Base-by-base conservation (phyloP, 2,113 vertebrate genomes). In the Neodon shergylaensis region DNA sequence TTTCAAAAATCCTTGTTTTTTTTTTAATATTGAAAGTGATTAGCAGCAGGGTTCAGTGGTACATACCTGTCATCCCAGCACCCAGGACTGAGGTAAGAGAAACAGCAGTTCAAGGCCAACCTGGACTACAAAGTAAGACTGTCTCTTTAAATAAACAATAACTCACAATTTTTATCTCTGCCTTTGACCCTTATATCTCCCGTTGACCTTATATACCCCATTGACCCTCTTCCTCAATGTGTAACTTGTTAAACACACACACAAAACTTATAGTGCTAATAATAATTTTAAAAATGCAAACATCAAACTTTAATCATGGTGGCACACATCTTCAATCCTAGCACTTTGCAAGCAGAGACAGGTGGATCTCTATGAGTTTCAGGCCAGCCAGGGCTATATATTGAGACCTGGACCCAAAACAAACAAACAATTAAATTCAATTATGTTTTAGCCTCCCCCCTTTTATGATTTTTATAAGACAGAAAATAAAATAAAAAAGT, bases 401-500 rank as follows among this genome's bases (percentile, higher is more conserved):
- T 28, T 65, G 26, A 66, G 42, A 11, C 28, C 81, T 7, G 14
- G 26, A 33, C 19, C 6, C 17, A 36, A 85, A 85, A 85, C 17
- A 61, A 82, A 70, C 44, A 77, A 58, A n/a, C 22, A 81, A 81
- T 39, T 13, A n/a, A n/a, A 86, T 39, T 83, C 81, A 83, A 26
- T 83, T 42, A 61, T 28, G n/a, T 17, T 63, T 83, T 63, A 83
- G 17, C 81, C 11, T 3, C 13, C 10, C 74, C 24, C 26, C 11
- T 13, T 91, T 85, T 61, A 33, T 85, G 89, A 66, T 94, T 94
- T 73, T 94, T 39, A 77, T 1, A 95, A 9, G 44, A 88, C 26
- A 91, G 36, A 17, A 63, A 28, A 95, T 68, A 84, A 65, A 95
- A n/a, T 31, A 76, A 44, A 76, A 94, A 94, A 63, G 21, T 49